Percentiles rank a stretch among this genome's conserved stretches.
phyloP scores from a whole-genome alignment of 2,888 invertebrate species.

The Tethea ocularis region DNA sequence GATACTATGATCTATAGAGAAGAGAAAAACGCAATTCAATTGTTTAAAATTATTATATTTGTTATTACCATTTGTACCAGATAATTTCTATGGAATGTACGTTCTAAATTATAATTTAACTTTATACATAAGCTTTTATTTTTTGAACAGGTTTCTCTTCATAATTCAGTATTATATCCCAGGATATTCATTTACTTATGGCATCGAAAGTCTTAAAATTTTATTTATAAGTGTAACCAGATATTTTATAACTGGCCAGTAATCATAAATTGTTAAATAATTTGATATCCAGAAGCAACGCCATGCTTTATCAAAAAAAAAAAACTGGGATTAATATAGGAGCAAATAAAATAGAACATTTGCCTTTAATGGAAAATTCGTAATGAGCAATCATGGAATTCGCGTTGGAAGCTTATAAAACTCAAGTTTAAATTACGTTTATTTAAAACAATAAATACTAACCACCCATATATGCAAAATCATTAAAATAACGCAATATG shows the following conservation, averaged over 20 bases:
- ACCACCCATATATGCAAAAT: background rate
- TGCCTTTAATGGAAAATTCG: background rate
- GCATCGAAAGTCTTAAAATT: background rate
- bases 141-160: too few relatives aligned
- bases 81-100: too few relatives aligned
- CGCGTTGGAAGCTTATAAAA: background rate
- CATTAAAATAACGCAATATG: background rate
- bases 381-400: background rate
- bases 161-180: background rate
- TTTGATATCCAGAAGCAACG: background rate
- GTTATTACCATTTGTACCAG: too few relatives aligned
- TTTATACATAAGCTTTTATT: too few relatives aligned
- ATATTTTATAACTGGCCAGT: background rate
- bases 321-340: too few relatives aligned
- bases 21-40: too few relatives aligned
- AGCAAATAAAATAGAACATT: background rate
- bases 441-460: background rate
- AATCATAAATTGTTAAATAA: background rate
- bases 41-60: too few relatives aligned
- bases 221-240: background rate
- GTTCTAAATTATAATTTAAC: too few relatives aligned
- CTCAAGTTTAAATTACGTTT: constrained; percentile 1
- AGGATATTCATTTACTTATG: too few relatives aligned
- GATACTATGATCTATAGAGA: too few relatives aligned
- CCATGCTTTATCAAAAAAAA: too few relatives aligned